Evolutionary conservation across 2,797 vertebrate species (phyloP).

Genomic region (Denticeps clupeoides): DNA sequence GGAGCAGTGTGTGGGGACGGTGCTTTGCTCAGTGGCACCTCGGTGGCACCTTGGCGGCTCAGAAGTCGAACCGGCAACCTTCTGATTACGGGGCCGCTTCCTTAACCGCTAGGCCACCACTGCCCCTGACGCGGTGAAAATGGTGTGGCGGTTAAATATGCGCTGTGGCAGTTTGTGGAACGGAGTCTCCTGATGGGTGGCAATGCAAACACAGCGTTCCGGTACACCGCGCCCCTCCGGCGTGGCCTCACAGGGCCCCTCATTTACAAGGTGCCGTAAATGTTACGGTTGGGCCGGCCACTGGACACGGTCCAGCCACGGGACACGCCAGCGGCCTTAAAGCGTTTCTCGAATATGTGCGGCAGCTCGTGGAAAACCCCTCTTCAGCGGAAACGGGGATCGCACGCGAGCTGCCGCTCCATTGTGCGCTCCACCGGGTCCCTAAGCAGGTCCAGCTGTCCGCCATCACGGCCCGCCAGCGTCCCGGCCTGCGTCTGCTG

Average conservation of each 20-base stretch:
- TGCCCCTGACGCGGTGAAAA: too few relatives aligned
- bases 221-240: conserved; percentile 8
- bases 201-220: conserved; percentile 9
- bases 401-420: conserved; percentile 11
- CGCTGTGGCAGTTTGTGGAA: conserved; percentile 1
- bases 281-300: background rate
- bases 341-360: conserved; percentile 7
- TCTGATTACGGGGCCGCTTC: too few relatives aligned
- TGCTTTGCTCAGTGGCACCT: too few relatives aligned
- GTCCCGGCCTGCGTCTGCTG: background rate
- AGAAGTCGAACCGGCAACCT: too few relatives aligned
- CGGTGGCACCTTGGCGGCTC: too few relatives aligned
- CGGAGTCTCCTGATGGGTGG: conserved; percentile 12
- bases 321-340: conserved; percentile 7
- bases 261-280: conserved; percentile 13
- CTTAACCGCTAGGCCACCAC: too few relatives aligned
- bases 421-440: background rate
- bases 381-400: background rate
- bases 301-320: background rate
- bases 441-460: conserved; percentile 24
- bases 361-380: too few relatives aligned
- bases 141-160: background rate
- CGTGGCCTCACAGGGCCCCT: conserved; percentile 1
- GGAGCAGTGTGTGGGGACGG: too few relatives aligned
- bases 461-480: conserved; percentile 16